Conservation (phyloP, 2,797 vertebrate genomes). For the Telmatherina bonti region DNA sequence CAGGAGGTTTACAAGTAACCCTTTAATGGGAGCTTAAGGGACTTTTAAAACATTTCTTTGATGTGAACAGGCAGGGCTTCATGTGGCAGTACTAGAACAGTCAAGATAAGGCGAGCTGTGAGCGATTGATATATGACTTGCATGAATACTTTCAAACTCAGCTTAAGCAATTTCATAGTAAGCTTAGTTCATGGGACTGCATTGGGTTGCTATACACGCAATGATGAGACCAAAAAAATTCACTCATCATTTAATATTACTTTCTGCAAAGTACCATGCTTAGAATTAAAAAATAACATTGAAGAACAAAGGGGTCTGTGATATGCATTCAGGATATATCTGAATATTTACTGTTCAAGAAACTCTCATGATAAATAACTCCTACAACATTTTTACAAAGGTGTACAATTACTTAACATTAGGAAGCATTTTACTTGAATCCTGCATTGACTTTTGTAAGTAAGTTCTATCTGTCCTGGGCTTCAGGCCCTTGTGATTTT, state of each 20-base stretch:
- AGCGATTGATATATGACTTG: slow-evolving; percentile 81
- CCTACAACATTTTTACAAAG: slow-evolving; percentile 45
- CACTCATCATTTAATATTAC: slow-evolving; percentile 41
- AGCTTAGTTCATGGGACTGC: slow-evolving; percentile 64
- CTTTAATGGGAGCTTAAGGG: slow-evolving; percentile 81
- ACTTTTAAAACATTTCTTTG: slow-evolving; percentile 79
- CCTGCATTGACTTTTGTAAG: slow-evolving; percentile 69
- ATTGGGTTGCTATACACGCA: slow-evolving; percentile 54
- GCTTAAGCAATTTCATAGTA: slow-evolving; percentile 83
- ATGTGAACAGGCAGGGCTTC: slow-evolving; percentile 79
- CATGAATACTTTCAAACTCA: slow-evolving; percentile 73
- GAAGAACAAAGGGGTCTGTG: not conserved
- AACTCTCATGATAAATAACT: slow-evolving; percentile 31
- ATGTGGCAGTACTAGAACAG: slow-evolving; percentile 71
- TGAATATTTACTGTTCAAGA: slow-evolving; percentile 16
- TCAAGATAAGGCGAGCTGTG: slow-evolving; percentile 81
- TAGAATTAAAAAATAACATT: slow-evolving; percentile 24
- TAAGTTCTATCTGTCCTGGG: slow-evolving; percentile 69
- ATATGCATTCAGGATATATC: slow-evolving; percentile 1
- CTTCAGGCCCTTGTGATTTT: slow-evolving; percentile 75
- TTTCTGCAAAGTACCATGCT: slow-evolving; percentile 17
- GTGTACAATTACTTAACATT: slow-evolving; percentile 63
- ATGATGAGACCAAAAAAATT: slow-evolving; percentile 52
- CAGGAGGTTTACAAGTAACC: slow-evolving; percentile 57
- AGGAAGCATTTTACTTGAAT: slow-evolving; percentile 71